Conservation (phyloP, 2,888 invertebrate genomes). For the Lycocerus yunnanus region DNA sequence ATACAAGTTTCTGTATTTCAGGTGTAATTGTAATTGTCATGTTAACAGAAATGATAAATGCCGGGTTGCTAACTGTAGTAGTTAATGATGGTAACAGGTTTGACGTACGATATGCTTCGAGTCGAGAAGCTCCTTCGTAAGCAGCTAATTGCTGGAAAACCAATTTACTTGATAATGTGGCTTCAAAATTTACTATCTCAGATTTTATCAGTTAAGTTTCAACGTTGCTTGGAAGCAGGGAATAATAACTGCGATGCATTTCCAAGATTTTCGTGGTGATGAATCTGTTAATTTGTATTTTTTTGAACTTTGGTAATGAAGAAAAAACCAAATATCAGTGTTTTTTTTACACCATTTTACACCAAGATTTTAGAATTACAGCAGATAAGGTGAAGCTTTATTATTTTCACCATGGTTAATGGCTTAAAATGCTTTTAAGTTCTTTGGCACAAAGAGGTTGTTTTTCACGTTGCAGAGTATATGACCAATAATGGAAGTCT, state of each 20-base stretch:
- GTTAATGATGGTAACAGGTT: not conserved
- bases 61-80: not conserved
- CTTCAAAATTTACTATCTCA: not conserved
- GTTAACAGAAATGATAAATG: not conserved
- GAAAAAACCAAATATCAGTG: not conserved
- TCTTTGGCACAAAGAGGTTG: no score
- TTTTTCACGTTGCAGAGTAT: no score
- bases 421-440: no score
- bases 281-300: not conserved
- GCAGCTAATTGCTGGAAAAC: not conserved
- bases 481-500: no score
- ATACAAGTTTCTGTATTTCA: no score
- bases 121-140: not conserved
- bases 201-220: not conserved
- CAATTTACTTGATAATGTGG: not conserved
- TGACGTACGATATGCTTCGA: no score
- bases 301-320: not conserved
- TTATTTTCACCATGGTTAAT: no score
- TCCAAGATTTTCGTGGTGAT: not conserved
- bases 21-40: not conserved
- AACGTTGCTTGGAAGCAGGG: not conserved
- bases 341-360: no score
- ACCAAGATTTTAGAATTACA: no score
- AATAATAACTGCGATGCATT: no score
- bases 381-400: no score